Evolutionary conservation across 2,888 invertebrate species (phyloP).

Genomic region (Cheilosia impressa): DNA sequence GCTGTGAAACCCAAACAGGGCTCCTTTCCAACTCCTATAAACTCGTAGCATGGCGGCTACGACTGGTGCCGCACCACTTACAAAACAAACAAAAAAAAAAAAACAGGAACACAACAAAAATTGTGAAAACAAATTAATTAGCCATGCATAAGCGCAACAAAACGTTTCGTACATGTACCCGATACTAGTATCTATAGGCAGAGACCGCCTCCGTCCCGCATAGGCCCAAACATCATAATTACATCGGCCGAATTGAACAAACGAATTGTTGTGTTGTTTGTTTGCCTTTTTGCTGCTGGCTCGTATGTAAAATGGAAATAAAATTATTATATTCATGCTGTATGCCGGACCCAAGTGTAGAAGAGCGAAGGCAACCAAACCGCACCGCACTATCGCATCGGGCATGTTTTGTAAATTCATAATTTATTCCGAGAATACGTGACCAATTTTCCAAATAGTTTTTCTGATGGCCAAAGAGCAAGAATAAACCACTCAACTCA

Average conservation of each 20-base stretch:
- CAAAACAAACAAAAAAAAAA: neutral
- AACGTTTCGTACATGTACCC: slow-evolving; percentile 23
- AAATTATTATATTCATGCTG: slow-evolving; percentile 42
- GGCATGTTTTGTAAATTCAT: slow-evolving; percentile 70
- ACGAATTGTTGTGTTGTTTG: slow-evolving; percentile 53
- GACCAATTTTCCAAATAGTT: slow-evolving; percentile 68
- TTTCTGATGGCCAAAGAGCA: slow-evolving; percentile 5
- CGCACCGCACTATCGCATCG: neutral
- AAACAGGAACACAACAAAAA: slow-evolving; percentile 42
- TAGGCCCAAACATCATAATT: slow-evolving; percentile 60
- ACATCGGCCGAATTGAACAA: slow-evolving; percentile 56
- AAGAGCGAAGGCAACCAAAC: slow-evolving; percentile 13
- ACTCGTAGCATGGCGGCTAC: neutral
- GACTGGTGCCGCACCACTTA: slow-evolving; percentile 28
- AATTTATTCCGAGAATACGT: slow-evolving; percentile 73
- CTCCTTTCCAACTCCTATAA: slow-evolving; percentile 13
- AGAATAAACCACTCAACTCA: slow-evolving; percentile 11
- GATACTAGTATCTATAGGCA: slow-evolving; percentile 18
- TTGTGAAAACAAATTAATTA: slow-evolving; percentile 73
- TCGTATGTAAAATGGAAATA: slow-evolving; percentile 64
- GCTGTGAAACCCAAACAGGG: slow-evolving; percentile 66
- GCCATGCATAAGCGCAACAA: slow-evolving; percentile 66
- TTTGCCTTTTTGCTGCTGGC: slow-evolving; percentile 26
- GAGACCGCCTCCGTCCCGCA: neutral
- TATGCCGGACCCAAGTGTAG: slow-evolving; percentile 48